phyloP scores from a whole-genome alignment of 1,140 invertebrate genomes.

The Galendromus occidentalis region DNA sequence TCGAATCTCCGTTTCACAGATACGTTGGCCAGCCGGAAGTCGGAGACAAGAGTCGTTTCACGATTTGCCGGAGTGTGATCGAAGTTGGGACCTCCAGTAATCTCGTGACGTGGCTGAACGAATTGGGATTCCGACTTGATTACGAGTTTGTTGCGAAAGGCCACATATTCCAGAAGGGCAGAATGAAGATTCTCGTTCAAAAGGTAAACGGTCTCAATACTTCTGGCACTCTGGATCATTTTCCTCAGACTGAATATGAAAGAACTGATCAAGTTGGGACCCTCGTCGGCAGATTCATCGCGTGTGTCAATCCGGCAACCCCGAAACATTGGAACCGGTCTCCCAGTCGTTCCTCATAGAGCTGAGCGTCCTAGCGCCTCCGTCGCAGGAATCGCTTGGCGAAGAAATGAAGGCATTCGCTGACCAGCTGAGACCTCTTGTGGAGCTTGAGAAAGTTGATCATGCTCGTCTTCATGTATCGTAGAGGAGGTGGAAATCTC shows the following conservation, averaged over 20 bases:
- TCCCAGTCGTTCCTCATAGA: constrained; percentile 85
- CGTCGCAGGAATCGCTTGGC: constrained; percentile 76
- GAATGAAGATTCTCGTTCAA: constrained; percentile 88
- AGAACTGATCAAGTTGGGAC: no score
- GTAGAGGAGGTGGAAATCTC: background rate
- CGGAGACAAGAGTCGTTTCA: constrained; percentile 64
- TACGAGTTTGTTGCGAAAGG: constrained; percentile 85
- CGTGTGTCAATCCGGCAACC: constrained; percentile 17
- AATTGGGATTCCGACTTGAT: constrained; percentile 56
- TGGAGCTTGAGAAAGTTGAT: constrained; percentile 74
- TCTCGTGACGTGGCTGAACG: constrained; percentile 71
- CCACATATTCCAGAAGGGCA: constrained; percentile 83
- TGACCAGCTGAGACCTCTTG: constrained; percentile 75
- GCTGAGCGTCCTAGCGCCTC: constrained; percentile 73
- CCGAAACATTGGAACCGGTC: constrained; percentile 46
- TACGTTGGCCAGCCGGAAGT: constrained; percentile 77
- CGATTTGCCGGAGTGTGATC: constrained; percentile 67
- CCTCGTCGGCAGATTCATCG: background rate
- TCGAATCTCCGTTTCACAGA: constrained; percentile 30
- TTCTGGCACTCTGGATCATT: constrained; percentile 10
- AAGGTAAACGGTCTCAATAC: constrained; percentile 59
- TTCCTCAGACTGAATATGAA: background rate
- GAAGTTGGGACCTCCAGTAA: constrained; percentile 74
- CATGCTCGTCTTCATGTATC: constrained; percentile 22
- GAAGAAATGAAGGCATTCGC: constrained; percentile 89